Base-by-base conservation (phyloP, 2,888 invertebrate species). In the Mythimna loreyi region DNA sequence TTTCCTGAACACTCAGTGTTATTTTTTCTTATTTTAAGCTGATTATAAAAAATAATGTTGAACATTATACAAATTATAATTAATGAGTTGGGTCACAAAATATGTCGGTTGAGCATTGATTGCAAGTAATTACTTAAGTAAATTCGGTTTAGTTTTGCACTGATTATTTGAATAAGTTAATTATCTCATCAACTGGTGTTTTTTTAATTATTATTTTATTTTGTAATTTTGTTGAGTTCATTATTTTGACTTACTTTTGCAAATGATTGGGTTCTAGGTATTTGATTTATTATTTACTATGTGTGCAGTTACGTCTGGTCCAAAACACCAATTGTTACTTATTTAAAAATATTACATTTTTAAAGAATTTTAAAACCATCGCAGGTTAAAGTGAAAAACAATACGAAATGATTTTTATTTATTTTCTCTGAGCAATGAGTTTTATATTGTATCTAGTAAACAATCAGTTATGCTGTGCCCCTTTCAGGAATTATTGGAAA, bases 81-180 rank as follows among this genome's bases (percentile, higher is more conserved):
- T 33, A 61, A 25, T 61, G 3, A 47, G 19, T 30, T 40, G 16
- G 11, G 30, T 64, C 47, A 25, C 74, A 55, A 64, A 49, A 49
- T 30, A 40, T 47, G n/a, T 47, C 28, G 16, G 11, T 40, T 63
- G 9, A 30, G 23, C 23, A 47, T 62, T 70, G 28, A 55, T 43
- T 55, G 21, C 28, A 45, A 45, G 4, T 72, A 21, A 13, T 23
- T 21, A 25, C 73, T 28, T 47, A 47, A 33, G 60, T n/a, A 56
- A 25, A 4, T 21, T 43, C 36, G 30, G n/a, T 28, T 52, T 52
- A 47, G n/a, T 47, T 33, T n/a, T 30, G 66, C 55, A 65, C 75
- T 74, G 70, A 72, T 75, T 75, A 58, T 67, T 75, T 16, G 23
- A 52, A 57, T 67, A 75, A 57, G 67, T 57, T 75, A 56, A 45